Conservation (phyloP, 2,888 invertebrate species). For the Thysanoteuthis rhombus region DNA sequence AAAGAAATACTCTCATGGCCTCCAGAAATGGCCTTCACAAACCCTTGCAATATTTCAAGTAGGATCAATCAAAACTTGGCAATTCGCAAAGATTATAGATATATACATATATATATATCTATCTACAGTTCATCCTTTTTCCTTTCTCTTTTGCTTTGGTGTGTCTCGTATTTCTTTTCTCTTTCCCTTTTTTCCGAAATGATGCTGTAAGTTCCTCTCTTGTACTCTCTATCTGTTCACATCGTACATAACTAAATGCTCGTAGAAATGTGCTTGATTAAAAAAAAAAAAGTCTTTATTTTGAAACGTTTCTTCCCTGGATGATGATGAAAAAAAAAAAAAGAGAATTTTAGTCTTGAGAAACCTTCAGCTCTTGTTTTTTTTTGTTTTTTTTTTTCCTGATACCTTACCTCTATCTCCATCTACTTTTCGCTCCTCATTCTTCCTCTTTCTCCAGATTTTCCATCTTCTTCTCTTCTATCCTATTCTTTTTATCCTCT, state of each 20-base stretch:
- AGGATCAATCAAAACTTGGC: not conserved
- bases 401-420: no score
- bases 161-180: not conserved
- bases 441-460: no score
- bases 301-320: not conserved
- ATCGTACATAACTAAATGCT: not conserved
- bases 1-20: not conserved
- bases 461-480: not conserved
- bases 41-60: not conserved
- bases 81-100: not conserved
- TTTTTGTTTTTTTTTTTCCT: no score
- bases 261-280: not conserved
- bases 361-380: no score
- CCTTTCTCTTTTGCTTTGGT: not conserved
- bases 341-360: not conserved
- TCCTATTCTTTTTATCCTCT: no score
- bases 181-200: not conserved
- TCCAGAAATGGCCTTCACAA: not conserved
- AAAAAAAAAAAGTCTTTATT: not conserved
- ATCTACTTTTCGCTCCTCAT: no score
- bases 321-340: no score
- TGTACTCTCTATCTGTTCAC: not conserved
- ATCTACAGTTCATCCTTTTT: slow-evolving; percentile 1
- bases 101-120: no score
- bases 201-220: not conserved